Conservation (phyloP, 35 echinoderm and acorn worm genomes). For the Anneissia japonica region DNA sequence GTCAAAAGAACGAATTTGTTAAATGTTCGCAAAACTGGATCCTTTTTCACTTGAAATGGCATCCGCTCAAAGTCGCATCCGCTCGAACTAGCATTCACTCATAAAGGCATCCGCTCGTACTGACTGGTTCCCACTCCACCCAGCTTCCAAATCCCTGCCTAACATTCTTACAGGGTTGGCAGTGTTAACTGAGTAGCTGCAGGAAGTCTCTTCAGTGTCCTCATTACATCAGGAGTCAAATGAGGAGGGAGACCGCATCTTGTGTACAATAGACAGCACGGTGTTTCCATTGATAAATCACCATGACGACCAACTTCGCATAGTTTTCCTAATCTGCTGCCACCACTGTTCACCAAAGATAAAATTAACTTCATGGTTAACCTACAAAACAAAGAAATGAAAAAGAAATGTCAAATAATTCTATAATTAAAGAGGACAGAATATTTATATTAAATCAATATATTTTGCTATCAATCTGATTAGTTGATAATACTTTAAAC, state of each 20-base stretch:
- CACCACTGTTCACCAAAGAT: constrained; percentile 17
- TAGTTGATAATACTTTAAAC: no score
- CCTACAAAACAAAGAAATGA: background rate
- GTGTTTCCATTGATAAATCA: constrained; percentile 47
- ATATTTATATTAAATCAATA: no score
- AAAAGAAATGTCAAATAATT: background rate
- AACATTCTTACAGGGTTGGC: constrained; percentile 86
- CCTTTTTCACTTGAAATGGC: no score
- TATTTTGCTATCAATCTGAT: no score
- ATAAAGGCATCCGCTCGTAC: no score
- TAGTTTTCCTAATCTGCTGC: constrained; percentile 45
- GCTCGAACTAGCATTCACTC: no score
- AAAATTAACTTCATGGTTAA: constrained; percentile 60
- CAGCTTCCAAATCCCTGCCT: no score
- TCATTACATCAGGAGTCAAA: constrained; percentile 53
- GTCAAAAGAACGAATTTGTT: no score
- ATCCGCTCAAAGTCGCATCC: no score
- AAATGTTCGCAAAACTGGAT: no score
- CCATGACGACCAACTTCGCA: constrained; percentile 45
- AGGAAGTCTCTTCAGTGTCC: constrained; percentile 38
- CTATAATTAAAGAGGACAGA: background rate
- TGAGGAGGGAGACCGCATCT: constrained; percentile 66
- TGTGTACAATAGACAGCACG: constrained; percentile 71
- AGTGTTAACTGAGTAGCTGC: constrained; percentile 45
- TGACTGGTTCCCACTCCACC: no score